phyloP scores from a whole-genome alignment of 2,113 vertebrate species.

The Burhinus oedicnemus region DNA sequence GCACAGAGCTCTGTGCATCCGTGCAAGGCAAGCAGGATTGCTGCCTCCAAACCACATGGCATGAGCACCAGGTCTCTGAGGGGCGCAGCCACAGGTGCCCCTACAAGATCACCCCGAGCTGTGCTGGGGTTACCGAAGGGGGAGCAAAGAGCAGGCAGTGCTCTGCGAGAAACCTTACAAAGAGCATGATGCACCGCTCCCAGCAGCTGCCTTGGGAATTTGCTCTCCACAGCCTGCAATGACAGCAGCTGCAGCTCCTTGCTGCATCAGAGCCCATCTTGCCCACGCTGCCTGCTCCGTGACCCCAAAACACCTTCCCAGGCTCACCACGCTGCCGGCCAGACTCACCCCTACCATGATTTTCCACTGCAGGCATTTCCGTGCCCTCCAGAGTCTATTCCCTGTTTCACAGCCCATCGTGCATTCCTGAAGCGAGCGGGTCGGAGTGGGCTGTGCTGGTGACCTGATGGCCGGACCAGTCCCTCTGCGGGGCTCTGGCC shows the following conservation, averaged over 20 bases:
- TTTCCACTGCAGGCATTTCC: background rate
- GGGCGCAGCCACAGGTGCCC: background rate
- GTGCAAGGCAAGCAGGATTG: background rate
- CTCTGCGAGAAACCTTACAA: background rate
- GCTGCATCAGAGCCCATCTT: background rate
- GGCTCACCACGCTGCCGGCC: accelerated
- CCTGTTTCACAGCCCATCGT: background rate
- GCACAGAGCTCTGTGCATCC: background rate
- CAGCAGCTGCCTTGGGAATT: background rate
- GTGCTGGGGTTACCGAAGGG: accelerated
- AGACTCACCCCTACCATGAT: background rate
- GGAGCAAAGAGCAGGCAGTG: background rate
- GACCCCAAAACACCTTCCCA: background rate
- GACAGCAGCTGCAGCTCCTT: background rate
- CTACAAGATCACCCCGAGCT: background rate
- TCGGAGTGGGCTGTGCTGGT: accelerated
- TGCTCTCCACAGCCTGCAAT: background rate
- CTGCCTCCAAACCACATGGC: background rate
- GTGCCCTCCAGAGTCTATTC: background rate
- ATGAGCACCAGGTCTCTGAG: accelerated
- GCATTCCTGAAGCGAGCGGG: background rate
- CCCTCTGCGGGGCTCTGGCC: background rate
- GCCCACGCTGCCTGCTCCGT: background rate
- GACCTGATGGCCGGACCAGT: background rate
- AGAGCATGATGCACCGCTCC: accelerated